phyloP scores from a whole-genome alignment of 2,113 vertebrate genomes.

The Psilopsiagon aurifrons region DNA sequence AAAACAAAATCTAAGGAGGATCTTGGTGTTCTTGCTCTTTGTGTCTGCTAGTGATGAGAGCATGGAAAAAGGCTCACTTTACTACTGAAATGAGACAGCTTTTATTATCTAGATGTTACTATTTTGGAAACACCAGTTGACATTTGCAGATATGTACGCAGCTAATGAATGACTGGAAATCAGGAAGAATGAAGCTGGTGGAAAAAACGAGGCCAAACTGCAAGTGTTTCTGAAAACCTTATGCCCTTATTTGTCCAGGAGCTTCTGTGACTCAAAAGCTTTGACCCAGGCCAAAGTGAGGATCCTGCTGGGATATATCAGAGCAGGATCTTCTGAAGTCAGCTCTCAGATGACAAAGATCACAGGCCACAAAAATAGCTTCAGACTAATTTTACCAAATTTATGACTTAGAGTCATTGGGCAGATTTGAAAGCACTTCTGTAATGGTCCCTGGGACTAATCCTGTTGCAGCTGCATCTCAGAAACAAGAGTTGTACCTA shows the following conservation, averaged over 20 bases:
- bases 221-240: constrained; percentile 35
- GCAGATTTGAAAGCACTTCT: background rate
- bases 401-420: background rate
- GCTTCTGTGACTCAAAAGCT: constrained; percentile 21
- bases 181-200: constrained; percentile 25
- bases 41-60: background rate
- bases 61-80: constrained; percentile 46
- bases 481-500: background rate
- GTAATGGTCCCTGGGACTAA: background rate
- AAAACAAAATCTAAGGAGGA: background rate
- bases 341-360: background rate
- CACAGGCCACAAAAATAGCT: background rate
- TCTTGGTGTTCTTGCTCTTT: constrained; percentile 23
- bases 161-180: constrained; percentile 63
- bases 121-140: constrained; percentile 52
- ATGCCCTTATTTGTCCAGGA: constrained; percentile 49
- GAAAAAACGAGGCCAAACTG: background rate
- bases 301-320: background rate
- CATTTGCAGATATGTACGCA: constrained; percentile 41
- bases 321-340: background rate
- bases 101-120: constrained; percentile 50
- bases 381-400: constrained; percentile 6
- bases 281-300: constrained; percentile 5
- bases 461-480: background rate
- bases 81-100: constrained; percentile 6